Conservation (phyloP, 2,113 vertebrate genomes). For the Eurystomus gularis region DNA sequence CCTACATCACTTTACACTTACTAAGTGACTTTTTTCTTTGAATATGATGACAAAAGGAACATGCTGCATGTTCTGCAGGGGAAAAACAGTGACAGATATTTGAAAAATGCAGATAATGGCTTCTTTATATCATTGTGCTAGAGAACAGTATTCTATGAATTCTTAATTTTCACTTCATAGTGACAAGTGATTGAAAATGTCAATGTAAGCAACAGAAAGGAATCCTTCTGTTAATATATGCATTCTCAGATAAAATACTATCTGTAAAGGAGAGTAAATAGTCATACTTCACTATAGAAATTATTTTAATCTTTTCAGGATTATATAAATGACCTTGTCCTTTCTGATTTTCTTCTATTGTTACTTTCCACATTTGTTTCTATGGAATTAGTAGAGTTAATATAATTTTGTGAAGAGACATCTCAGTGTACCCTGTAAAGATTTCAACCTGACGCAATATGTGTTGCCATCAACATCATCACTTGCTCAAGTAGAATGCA, state of each 20-base stretch:
- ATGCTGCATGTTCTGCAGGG: background rate
- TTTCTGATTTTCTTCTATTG: background rate
- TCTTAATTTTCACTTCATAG: background rate
- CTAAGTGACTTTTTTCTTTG: background rate
- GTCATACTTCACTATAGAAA: background rate
- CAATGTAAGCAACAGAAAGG: background rate
- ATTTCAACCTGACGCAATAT: background rate
- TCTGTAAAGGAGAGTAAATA: background rate
- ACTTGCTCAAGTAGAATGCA: background rate
- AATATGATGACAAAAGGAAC: background rate
- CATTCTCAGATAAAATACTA: background rate
- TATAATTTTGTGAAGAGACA: background rate
- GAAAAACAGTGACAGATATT: background rate
- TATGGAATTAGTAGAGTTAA: background rate
- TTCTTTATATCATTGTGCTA: background rate
- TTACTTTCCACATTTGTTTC: background rate
- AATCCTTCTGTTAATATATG: background rate
- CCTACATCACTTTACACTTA: background rate
- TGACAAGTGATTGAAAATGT: background rate
- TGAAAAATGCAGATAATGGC: background rate
- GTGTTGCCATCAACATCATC: background rate
- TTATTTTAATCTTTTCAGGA: background rate
- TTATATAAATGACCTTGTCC: background rate
- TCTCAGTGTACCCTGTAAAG: background rate
- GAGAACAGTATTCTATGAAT: background rate